Evolutionary conservation across 2,888 invertebrate species (phyloP), one percentile per base, ranked within the genome.

Genomic region (Mesoligia furuncula): DNA sequence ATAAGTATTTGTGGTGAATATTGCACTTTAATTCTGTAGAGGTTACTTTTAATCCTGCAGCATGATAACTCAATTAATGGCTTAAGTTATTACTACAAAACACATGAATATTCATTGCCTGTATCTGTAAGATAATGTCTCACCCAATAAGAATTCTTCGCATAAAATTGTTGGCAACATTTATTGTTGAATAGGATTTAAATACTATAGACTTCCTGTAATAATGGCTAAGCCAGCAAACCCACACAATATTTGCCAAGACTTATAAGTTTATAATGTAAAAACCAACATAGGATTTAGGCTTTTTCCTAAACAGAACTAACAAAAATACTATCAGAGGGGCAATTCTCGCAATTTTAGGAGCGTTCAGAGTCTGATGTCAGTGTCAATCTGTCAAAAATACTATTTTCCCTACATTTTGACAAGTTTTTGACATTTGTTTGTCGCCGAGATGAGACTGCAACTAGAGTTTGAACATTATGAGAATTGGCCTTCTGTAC

Each of bases 101-200:
- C 45, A 61, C 54, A 36, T 54, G 27, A 54, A 54, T 54, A 39
- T 66, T 66, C 17, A 27, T 36, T 61, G 42, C 27, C 1, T 59
- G 15, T 27, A 54, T 59, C 45, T 45, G 15, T 45, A 62, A 0
- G 61, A 45, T 71, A 69, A 74, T 5, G 6, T 75, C 42, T 67
- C 51, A 62, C 9, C 45, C 72, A 67, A 67, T 31, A 69, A 73
- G 62, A 87, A 79, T 68, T 36, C 54, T 39, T 71, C 59, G 65
- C 70, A 80, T 73, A 0, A 42, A 45, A 65, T 5, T 77, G 24
- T 42, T 57, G 45, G 73, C 36, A 78, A 48, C 24, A 73, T 59
- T 72, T 13, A 13, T 15, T n/a, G 7, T 45, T 36, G 57, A 68
- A 59, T 59, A 13, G 6, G 17, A 57, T 57, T 51, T 27, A 48